Percentiles rank a stretch among this genome's conserved stretches.
Evolutionary conservation across 2,113 vertebrate genomes (phyloP).

Genomic region (Crotalus viridis): DNA sequence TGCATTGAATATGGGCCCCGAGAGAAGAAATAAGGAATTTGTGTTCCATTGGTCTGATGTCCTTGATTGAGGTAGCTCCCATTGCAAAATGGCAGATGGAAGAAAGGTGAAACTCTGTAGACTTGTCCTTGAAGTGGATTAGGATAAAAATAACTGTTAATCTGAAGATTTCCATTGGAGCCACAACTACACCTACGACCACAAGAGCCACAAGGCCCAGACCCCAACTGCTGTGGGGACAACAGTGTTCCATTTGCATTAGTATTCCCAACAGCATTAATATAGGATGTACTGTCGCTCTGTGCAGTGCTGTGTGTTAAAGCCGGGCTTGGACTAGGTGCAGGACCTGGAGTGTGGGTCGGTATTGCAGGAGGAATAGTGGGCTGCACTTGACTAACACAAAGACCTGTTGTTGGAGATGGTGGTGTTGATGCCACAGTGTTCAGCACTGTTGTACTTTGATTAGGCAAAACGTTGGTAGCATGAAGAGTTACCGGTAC

Average conservation of each 20-base stretch:
- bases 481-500: constrained; percentile 73
- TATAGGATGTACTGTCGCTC: constrained; percentile 85
- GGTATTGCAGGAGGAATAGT: constrained; percentile 79
- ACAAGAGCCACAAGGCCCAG: constrained; percentile 82
- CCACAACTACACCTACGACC: constrained; percentile 91
- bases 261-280: constrained; percentile 76
- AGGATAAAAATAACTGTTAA: constrained; percentile 80
- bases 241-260: constrained; percentile 68
- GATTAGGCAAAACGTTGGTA: constrained; percentile 70
- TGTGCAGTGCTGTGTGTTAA: constrained; percentile 88
- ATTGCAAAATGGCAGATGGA: constrained; percentile 88
- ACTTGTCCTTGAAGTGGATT: constrained; percentile 82
- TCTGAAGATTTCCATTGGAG: constrained; percentile 75
- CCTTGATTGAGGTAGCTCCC: constrained; percentile 93
- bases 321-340: constrained; percentile 85
- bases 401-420: constrained; percentile 63
- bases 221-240: constrained; percentile 74
- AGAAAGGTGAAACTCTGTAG: constrained; percentile 83
- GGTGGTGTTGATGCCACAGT: constrained; percentile 66
- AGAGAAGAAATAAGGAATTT: constrained; percentile 84
- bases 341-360: constrained; percentile 86
- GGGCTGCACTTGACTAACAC: constrained; percentile 75
- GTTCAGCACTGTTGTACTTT: constrained; percentile 69
- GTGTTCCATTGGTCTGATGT: constrained; percentile 86
- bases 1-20: constrained; percentile 84